Base-by-base conservation (phyloP, 1,140 invertebrate genomes). In the Bicyclus anynana region DNA sequence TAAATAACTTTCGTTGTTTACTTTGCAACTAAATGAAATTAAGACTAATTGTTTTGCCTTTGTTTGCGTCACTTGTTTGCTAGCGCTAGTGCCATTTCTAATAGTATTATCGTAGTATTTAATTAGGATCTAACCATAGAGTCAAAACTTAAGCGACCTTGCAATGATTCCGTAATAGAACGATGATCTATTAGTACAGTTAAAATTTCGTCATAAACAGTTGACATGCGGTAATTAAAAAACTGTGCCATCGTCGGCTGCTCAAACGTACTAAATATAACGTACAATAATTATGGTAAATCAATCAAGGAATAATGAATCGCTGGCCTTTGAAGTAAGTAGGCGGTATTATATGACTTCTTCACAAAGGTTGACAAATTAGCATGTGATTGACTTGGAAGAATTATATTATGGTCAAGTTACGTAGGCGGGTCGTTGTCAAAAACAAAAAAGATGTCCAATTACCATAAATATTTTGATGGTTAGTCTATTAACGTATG, bases 291-390 rank as follows among this genome's bases (percentile, higher is more conserved):
- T 2, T 17, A 20, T 23, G 13, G 33, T 38, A 51, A 21, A 51
- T 51, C 33, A 37, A 51, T 51, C 49, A 51, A 21, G 14, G 33
- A 21, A 40, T 52, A 52, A 52, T 52, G 50, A 52, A 40, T 40
- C 37, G 38, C 16, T 35, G 16, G 50, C 37, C 33, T 40, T 21
- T 52, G 5, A 10, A 26, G 46, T 29, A 2, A 7, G 46, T 56
- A 47, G 54, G 54, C 35, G 54, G 47, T 56, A 37, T 56, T 54
- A 49, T 50, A 56, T 29, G 54, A 52, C 40, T 17, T 52, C 42
- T 52, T 59, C n/a, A 51, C 40, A 47, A 59, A 51, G 26, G 47
- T 18, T 59, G 49, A 59, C 40, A 52, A 52, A 59, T 59, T 58
- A 52, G 49, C 40, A 52, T 17, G 49, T 37, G 13, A 52, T 46